Evolutionary conservation across 2,888 invertebrate species (phyloP).

Genomic region (Athalia cordata): DNA sequence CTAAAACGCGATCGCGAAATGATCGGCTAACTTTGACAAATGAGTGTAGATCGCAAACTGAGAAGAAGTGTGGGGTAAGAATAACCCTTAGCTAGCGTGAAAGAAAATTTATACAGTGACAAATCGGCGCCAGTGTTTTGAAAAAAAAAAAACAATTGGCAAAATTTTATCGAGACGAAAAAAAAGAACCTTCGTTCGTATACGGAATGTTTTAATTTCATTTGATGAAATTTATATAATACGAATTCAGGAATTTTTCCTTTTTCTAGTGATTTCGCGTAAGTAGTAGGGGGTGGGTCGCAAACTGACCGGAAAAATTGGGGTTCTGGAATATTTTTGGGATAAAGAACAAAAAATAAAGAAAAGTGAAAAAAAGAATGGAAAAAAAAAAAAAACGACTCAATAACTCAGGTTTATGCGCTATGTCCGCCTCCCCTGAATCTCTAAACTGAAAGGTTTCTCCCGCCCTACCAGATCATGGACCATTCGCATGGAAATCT

Average conservation of each 20-base stretch:
- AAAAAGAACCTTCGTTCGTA: no score
- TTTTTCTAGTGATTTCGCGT: no score
- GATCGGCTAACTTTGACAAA: slow-evolving; percentile 41
- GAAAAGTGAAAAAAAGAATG: background rate
- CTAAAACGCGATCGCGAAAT: slow-evolving; percentile 26
- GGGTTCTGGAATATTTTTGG: slow-evolving; percentile 4
- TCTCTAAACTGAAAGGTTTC: slow-evolving; percentile 26
- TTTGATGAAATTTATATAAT: no score
- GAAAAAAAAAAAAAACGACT: background rate
- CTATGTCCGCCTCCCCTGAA: slow-evolving; percentile 13
- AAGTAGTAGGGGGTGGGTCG: background rate
- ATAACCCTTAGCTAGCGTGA: background rate
- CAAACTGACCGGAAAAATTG: slow-evolving; percentile 27
- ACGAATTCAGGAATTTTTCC: no score
- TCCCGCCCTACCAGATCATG: slow-evolving; percentile 27
- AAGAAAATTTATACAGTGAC: no score
- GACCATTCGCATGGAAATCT: slow-evolving; percentile 38
- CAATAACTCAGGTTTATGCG: slow-evolving; percentile 40
- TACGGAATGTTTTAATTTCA: no score
- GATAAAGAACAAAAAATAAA: slow-evolving; percentile 16
- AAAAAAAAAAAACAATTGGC: background rate
- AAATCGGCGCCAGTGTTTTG: background rate
- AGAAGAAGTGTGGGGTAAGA: background rate
- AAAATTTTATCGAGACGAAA: background rate
- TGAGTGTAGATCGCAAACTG: slow-evolving; percentile 4